Evolutionary conservation across 2,888 invertebrate genomes (phyloP).

Genomic region (Platycheirus albimanus): DNA sequence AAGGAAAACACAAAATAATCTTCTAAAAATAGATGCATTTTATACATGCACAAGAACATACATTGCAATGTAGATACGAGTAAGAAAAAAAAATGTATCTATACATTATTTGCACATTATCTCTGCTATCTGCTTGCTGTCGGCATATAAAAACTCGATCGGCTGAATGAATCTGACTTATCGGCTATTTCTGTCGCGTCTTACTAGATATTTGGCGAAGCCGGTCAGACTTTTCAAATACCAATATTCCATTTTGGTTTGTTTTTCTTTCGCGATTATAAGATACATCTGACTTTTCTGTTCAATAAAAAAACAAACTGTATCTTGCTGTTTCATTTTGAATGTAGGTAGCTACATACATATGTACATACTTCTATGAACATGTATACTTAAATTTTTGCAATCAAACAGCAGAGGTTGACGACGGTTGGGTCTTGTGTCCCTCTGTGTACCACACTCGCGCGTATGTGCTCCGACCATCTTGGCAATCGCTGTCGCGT

Average conservation of each 20-base stretch:
- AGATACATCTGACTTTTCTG: slow-evolving; percentile 33
- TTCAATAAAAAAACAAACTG: background rate
- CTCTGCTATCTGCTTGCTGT: slow-evolving; percentile 29
- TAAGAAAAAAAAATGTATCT: slow-evolving; percentile 35
- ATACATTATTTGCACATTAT: slow-evolving; percentile 47
- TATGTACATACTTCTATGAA: too few relatives aligned
- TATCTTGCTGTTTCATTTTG: slow-evolving; percentile 39
- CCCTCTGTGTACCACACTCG: slow-evolving; percentile 22
- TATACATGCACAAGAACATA: slow-evolving; percentile 60
- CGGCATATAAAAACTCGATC: slow-evolving; percentile 16
- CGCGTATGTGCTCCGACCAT: slow-evolving; percentile 40
- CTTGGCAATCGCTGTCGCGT: slow-evolving; percentile 51
- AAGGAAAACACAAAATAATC: slow-evolving; percentile 53
- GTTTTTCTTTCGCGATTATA: slow-evolving; percentile 5
- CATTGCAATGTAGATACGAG: slow-evolving; percentile 19
- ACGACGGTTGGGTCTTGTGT: too few relatives aligned
- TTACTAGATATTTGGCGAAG: slow-evolving; percentile 42
- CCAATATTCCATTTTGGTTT: slow-evolving; percentile 38
- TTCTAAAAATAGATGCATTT: slow-evolving; percentile 60
- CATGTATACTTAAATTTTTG: slow-evolving; percentile 15
- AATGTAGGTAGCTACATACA: background rate
- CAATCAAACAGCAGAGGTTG: slow-evolving; percentile 29
- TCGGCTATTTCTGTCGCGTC: slow-evolving; percentile 28
- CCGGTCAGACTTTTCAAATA: slow-evolving; percentile 49
- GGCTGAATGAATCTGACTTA: slow-evolving; percentile 52